phyloP scores from a whole-genome alignment of 53 echinoderm and acorn worm species.

The Patiria pectinifera region DNA sequence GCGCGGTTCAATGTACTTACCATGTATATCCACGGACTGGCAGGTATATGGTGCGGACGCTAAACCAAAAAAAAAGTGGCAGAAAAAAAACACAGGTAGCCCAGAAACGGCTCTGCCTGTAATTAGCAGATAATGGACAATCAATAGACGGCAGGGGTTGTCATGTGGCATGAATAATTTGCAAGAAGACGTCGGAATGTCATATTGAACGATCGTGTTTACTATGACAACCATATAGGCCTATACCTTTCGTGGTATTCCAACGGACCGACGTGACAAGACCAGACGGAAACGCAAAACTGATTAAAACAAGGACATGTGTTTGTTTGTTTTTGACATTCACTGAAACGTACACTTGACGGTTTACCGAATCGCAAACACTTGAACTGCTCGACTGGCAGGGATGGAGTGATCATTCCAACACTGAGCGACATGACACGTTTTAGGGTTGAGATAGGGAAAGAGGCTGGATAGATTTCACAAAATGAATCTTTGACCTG shows the following conservation, averaged over 20 bases:
- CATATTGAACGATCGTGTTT: background rate
- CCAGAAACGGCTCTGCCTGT: background rate
- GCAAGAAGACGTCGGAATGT: background rate
- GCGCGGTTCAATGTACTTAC: conserved; percentile 36
- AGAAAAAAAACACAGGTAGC: background rate
- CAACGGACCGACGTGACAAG: background rate
- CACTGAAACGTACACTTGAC: background rate
- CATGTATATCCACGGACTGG: background rate
- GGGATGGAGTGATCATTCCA: too few relatives aligned
- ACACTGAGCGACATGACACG: too few relatives aligned
- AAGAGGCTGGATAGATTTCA: too few relatives aligned
- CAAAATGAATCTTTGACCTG: too few relatives aligned
- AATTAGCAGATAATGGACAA: conserved; percentile 1
- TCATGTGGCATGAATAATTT: background rate
- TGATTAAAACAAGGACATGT: background rate
- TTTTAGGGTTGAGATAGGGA: too few relatives aligned
- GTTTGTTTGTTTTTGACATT: conserved; percentile 20
- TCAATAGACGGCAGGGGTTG: background rate
- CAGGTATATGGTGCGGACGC: background rate
- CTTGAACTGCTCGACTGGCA: background rate
- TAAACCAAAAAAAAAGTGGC: background rate
- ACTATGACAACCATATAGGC: background rate
- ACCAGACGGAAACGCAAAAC: background rate
- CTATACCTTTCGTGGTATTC: background rate
- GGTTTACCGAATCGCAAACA: background rate